These are phyloP conservation scores for Heliconius sara DNA, from an alignment of 2,888 invertebrate genomes.

Conservation along the genomic window DNA sequence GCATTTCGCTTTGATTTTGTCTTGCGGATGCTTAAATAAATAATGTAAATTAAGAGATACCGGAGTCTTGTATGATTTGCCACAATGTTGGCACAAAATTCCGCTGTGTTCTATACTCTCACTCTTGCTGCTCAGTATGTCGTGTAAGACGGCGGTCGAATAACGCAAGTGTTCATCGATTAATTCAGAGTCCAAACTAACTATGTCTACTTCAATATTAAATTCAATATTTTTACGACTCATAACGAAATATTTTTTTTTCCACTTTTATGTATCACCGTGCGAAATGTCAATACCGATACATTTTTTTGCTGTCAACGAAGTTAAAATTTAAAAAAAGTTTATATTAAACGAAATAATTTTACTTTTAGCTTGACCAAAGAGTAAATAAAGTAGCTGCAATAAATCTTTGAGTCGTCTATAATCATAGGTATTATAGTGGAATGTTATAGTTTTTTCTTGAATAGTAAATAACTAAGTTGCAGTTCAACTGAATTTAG, in stretches of 20 bases:
- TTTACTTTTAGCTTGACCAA: neutral
- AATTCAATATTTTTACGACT: conserved; percentile 42
- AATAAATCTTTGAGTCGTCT: too few species aligned
- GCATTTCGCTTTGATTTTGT: conserved; percentile 57
- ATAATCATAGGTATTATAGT: neutral
- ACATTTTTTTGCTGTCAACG: conserved; percentile 41
- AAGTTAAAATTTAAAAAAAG: conserved; percentile 2
- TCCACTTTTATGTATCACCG: neutral
- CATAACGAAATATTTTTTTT: conserved; percentile 26
- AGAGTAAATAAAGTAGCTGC: too few species aligned
- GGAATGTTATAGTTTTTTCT: neutral
- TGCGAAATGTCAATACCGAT: conserved; percentile 42
- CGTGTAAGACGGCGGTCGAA: conserved; percentile 61
- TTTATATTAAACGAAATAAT: neutral
- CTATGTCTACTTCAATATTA: conserved; percentile 57
- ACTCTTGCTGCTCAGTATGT: conserved; percentile 55
- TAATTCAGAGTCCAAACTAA: conserved; percentile 56
- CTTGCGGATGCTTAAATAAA: conserved; percentile 64
- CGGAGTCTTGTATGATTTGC: conserved; percentile 65
- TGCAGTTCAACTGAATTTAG: neutral
- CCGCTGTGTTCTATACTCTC: conserved; percentile 47
- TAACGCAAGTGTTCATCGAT: conserved; percentile 62
- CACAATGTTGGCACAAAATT: conserved; percentile 74
- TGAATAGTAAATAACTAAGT: neutral
- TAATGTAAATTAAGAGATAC: conserved; percentile 63